These are phyloP conservation scores for Dynastes grantii DNA, from an alignment of 2,888 invertebrate genomes.

Conservation along the genomic window DNA sequence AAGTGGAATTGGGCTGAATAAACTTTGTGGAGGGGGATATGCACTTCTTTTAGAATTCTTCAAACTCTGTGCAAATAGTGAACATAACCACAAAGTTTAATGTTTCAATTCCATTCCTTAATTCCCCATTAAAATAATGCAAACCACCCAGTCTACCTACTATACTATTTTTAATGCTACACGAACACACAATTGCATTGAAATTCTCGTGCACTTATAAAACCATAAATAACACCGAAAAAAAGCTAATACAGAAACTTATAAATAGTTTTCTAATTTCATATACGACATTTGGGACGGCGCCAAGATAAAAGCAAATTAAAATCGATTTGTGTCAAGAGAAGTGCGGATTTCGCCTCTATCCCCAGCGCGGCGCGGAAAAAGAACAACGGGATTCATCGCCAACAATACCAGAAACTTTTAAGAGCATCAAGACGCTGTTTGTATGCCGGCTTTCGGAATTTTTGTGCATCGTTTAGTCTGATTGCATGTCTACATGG, in stretches of 20 bases:
- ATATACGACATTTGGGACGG: conserved; percentile 28
- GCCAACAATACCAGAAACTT: conserved; percentile 23
- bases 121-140: no score
- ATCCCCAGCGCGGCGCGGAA: conserved; percentile 6
- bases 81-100: no score
- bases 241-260: conserved; percentile 5
- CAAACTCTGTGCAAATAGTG: no score
- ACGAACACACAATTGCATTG: neutral
- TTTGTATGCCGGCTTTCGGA: neutral
- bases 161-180: no score
- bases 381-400: conserved; percentile 23
- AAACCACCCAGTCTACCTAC: no score
- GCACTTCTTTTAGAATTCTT: no score
- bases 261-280: conserved; percentile 39
- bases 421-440: neutral
- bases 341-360: conserved; percentile 11
- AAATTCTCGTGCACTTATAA: conserved; percentile 20
- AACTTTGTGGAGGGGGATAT: no score
- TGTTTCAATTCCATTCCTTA: no score
- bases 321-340: conserved; percentile 39
- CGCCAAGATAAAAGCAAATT: conserved; percentile 37
- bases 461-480: conserved; percentile 15
- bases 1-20: no score
- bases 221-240: conserved; percentile 16
- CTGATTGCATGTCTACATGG: conserved; percentile 13